Evolutionary conservation across 1,140 invertebrate genomes (phyloP).

Genomic region (Drosophila miranda): DNA sequence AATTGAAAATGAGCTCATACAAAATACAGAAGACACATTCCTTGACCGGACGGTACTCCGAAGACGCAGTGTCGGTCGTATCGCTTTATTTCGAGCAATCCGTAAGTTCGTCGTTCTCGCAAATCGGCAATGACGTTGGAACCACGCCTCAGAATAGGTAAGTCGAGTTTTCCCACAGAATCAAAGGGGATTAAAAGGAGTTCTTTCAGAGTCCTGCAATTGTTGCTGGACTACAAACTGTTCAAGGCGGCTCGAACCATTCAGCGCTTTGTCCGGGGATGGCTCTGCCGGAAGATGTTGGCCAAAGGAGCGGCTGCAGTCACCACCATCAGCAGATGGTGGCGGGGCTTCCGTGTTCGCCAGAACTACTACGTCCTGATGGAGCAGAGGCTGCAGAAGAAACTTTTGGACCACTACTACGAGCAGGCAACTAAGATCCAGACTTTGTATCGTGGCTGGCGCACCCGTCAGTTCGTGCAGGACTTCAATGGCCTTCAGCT

Average conservation of each 20-base stretch:
- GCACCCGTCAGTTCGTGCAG: slow-evolving; percentile 36
- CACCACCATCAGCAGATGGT: slow-evolving; percentile 33
- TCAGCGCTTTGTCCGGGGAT: slow-evolving; percentile 47
- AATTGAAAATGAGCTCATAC: too few relatives aligned
- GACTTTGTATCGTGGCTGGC: slow-evolving; percentile 54
- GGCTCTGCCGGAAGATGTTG: neutral
- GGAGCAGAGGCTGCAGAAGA: slow-evolving; percentile 18
- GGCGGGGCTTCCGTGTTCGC: slow-evolving; percentile 27
- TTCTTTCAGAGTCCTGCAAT: neutral
- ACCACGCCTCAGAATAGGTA: too few relatives aligned
- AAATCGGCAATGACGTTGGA: too few relatives aligned
- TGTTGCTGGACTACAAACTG: slow-evolving; percentile 58
- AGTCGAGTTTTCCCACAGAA: too few relatives aligned
- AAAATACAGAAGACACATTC: too few relatives aligned
- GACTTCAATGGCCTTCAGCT: slow-evolving; percentile 23
- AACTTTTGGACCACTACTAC: slow-evolving; percentile 8
- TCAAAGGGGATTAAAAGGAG: neutral
- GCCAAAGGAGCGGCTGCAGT: slow-evolving; percentile 1
- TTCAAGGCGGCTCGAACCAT: slow-evolving; percentile 65
- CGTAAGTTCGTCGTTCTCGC: too few relatives aligned
- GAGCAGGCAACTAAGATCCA: slow-evolving; percentile 35
- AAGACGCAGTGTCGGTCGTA: too few relatives aligned
- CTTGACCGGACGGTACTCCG: too few relatives aligned
- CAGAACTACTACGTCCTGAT: neutral
- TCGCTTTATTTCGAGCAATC: neutral